phyloP scores from a whole-genome alignment of 35 echinoderm and acorn worm species.

The Apostichopus japonicus region DNA sequence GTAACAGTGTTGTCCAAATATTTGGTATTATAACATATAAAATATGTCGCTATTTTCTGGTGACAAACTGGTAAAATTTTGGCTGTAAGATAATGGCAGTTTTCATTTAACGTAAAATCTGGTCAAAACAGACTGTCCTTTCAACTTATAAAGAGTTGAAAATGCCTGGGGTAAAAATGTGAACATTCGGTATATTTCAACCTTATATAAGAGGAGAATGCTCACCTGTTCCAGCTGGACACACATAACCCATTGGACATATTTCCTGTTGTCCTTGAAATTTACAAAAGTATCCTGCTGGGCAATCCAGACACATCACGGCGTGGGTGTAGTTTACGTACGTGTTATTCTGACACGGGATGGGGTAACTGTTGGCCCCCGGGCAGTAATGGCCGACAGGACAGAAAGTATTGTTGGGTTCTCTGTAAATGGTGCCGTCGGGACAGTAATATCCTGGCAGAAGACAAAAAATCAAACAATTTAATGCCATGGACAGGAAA shows the following conservation, averaged over 20 bases:
- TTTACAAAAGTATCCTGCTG: conserved; percentile 86
- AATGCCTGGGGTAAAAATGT: too few species aligned
- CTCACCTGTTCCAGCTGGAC: conserved; percentile 90
- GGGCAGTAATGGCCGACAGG: conserved; percentile 93
- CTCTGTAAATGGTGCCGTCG: conserved; percentile 86
- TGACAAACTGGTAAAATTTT: too few species aligned
- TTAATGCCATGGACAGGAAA: too few species aligned
- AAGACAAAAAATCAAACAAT: not conserved
- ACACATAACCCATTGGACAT: conserved; percentile 87
- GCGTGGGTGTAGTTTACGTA: conserved; percentile 97
- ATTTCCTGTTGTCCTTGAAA: conserved; percentile 70
- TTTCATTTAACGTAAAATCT: not conserved
- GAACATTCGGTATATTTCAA: too few species aligned
- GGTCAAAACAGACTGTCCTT: not conserved
- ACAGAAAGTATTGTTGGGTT: conserved; percentile 84
- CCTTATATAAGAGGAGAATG: too few species aligned
- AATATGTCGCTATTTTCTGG: too few species aligned
- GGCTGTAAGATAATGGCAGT: too few species aligned
- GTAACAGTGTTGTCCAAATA: too few species aligned
- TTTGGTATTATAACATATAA: too few species aligned
- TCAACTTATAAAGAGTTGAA: too few species aligned
- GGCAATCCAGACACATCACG: conserved; percentile 80
- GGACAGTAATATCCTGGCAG: conserved; percentile 92
- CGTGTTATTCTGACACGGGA: conserved; percentile 91
- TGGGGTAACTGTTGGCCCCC: conserved; percentile 75